Evolutionary conservation across 1,140 invertebrate genomes (phyloP), one percentile per base, ranked within the genome.

Genomic region (Platorchestia sp.): DNA sequence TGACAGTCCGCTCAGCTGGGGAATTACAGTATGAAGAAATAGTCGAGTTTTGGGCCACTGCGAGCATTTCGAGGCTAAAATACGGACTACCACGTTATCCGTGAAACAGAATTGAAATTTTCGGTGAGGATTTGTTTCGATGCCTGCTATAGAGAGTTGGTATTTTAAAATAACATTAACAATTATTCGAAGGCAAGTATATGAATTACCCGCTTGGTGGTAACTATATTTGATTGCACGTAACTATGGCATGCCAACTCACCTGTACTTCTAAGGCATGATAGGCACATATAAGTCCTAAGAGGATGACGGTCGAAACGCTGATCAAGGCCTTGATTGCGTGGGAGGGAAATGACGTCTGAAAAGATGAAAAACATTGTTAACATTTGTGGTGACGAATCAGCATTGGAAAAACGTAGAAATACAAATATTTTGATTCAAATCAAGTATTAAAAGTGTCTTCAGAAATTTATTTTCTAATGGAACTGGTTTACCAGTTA

Each of bases 221-320:
- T 75, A 3, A 22, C 10, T 36, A 75, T 22, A 75, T 22, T 75
- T 75, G 59, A 10, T 75, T 75, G 3, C 14, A 19, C 36, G 14
- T 22, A 14, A 27, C 36, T 10, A 75, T 22, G 27, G 59, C 1
- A 75, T 22, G 59, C 59, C 1, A 10, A 75, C 97, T 98, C 97
- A 99, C 99, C 99, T 99, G 99, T 97, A 99, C 99, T 99, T 99
- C 99, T 98, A 99, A 98, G 97, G 99, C 99, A 98, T 99, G 99
- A 98, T 99, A 99, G 97, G 99, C 99, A 97, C 99, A 98, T 97
- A 99, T 99, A 97, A 99, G 98, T 98, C 99, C 99, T 97, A 99
- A 98, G 97, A 99, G 98, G 97, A 99, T 99, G 98, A 99, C 98
- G 98, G 99, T 99, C 97, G 99, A 99, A 97, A 99, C 98, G 97